These are phyloP conservation scores for Paramisgurnus dabryanus DNA, from an alignment of 2,113 vertebrate genomes.

Conservation along the genomic window DNA sequence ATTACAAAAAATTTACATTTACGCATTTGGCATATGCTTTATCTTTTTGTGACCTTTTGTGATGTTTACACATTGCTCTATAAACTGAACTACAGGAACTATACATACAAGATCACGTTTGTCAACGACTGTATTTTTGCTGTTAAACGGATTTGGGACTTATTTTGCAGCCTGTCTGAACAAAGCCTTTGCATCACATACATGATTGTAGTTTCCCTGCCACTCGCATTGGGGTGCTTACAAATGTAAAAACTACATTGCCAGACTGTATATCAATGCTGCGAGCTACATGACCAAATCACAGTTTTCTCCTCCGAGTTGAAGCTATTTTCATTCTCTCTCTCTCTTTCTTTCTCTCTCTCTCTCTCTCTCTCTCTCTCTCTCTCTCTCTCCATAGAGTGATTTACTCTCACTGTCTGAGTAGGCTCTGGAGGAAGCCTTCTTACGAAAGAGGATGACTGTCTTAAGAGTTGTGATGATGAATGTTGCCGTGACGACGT, in stretches of 20 bases:
- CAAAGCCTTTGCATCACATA: slow-evolving; percentile 43
- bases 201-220: slow-evolving; percentile 42
- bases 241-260: slow-evolving; percentile 52
- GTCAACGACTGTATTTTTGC: no score
- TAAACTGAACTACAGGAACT: no score
- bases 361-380: slow-evolving; percentile 31
- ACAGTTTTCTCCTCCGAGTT: slow-evolving; percentile 36
- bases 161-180: slow-evolving; percentile 31
- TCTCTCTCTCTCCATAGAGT: slow-evolving; percentile 40
- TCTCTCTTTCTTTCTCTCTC: slow-evolving; percentile 36
- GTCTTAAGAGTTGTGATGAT: slow-evolving; percentile 64
- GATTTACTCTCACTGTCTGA: slow-evolving; percentile 57
- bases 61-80: no score
- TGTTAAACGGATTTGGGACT: background rate
- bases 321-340: slow-evolving; percentile 52
- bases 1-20: no score
- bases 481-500: slow-evolving; percentile 57
- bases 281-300: slow-evolving; percentile 38
- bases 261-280: slow-evolving; percentile 50
- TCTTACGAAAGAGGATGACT: slow-evolving; percentile 65
- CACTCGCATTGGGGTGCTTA: slow-evolving; percentile 33
- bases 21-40: no score
- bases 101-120: no score
- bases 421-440: slow-evolving; percentile 60
- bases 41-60: no score